Evolutionary conservation across 2,113 vertebrate genomes (phyloP), one percentile per base, ranked within the genome.

Genomic region (Phocoena phocoena): DNA sequence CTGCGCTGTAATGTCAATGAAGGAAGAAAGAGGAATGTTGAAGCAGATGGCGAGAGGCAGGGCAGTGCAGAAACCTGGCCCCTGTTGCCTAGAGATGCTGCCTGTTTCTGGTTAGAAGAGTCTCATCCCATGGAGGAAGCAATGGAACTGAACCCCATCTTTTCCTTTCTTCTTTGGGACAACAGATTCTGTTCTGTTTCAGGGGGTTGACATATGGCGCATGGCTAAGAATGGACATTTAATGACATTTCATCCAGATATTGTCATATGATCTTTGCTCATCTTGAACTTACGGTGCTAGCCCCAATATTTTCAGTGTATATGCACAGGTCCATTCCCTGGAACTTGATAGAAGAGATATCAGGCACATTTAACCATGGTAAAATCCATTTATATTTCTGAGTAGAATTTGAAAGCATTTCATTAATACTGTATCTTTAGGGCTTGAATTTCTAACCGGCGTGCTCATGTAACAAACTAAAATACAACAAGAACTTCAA

Each of bases 391-490:
- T 50, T 47, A 50, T 25, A 53, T 62, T 68, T 68, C 25, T 21
- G 47, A 81, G 28, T 70, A 79, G 12, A 77, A 5, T 89, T 84
- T 88, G 25, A 62, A 91, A 93, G 25, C 25, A 81, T 21, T 84
- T 87, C 18, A 92, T 89, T 85, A 67, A 92, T 55, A 84, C 63
- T 76, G 3, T 55, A 88, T 80, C 33, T 88, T 90, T 63, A 88
- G 44, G 31, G 0, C 12, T 92, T 90, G 38, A 74, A 88, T 88
- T 92, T 93, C 71, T 38, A 82, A 74, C 36, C 25, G 65, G 33
- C 21, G 26, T 41, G 0, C 36, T 92, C 65, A 62, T 31, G 84
- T 79, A 74, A 77, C 55, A 67, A 31, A 41, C 38, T 92, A 73
- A 63, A 88, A 90, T 68, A 13, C 7, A 62, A 14, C 8, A 20